Conservation (phyloP, 2,797 vertebrate species). For the Danio kyathit region DNA sequence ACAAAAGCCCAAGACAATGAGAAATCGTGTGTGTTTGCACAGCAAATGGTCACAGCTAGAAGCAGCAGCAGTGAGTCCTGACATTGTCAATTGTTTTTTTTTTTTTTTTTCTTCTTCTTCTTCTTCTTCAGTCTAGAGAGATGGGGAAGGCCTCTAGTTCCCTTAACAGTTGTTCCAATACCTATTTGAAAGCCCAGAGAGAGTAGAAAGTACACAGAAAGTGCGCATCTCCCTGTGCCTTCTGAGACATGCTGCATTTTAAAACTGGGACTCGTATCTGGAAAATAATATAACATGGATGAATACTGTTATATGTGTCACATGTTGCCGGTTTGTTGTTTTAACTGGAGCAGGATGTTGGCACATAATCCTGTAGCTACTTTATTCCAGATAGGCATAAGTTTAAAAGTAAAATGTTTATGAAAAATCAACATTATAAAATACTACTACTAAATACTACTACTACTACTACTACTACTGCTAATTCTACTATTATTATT, state of each 20-base stretch:
- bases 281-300: not conserved
- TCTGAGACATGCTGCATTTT: constrained; percentile 29
- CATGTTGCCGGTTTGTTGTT: constrained; percentile 4
- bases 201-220: constrained; percentile 63
- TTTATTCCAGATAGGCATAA: too few species aligned
- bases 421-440: too few species aligned
- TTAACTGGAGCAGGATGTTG: not conserved
- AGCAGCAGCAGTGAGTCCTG: constrained; percentile 58
- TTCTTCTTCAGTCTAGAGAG: constrained; percentile 45
- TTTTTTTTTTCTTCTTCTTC: constrained; percentile 42
- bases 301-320: constrained; percentile 1
- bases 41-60: constrained; percentile 25
- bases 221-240: constrained; percentile 12
- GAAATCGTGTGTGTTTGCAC: constrained; percentile 45
- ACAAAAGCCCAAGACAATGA: constrained; percentile 12
- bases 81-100: constrained; percentile 67
- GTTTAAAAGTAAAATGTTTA: too few species aligned
- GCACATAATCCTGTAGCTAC: not conserved
- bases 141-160: constrained; percentile 62
- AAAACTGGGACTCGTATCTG: constrained; percentile 31
- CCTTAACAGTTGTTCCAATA: constrained; percentile 67
- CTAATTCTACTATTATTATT: too few species aligned
- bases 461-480: too few species aligned
- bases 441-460: too few species aligned
- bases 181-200: constrained; percentile 59